These are phyloP conservation scores for Aphidius gifuensis DNA, from an alignment of 1,140 invertebrate species.

Conservation along the genomic window DNA sequence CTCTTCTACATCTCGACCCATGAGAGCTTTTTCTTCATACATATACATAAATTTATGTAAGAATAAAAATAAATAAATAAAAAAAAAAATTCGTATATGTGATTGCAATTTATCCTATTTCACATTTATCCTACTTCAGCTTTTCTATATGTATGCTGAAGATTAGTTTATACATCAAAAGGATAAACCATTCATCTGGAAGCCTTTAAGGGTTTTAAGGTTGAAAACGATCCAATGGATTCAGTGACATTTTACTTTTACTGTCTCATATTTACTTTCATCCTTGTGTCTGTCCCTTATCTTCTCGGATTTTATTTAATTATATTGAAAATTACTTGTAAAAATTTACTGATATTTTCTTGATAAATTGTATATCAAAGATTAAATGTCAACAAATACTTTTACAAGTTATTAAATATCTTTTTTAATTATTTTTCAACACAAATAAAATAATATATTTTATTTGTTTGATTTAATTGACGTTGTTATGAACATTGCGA, in stretches of 20 bases:
- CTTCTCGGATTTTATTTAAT: neutral
- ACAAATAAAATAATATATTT: no score
- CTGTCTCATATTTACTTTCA: neutral
- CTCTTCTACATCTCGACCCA: no score
- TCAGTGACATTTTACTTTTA: slow-evolving; percentile 1
- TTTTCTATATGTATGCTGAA: neutral
- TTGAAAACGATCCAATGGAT: slow-evolving; percentile 5
- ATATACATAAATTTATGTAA: neutral
- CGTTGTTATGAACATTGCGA: no score
- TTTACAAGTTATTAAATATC: no score
- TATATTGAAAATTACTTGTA: neutral
- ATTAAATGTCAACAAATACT: no score
- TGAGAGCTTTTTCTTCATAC: no score
- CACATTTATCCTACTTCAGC: no score
- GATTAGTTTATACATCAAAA: slow-evolving; percentile 17
- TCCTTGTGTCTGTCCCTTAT: neutral
- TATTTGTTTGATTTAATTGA: no score
- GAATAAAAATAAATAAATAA: neutral
- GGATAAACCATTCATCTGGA: slow-evolving; percentile 14
- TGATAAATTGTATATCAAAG: no score
- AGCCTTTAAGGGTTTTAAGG: slow-evolving; percentile 8
- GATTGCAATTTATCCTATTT: no score
- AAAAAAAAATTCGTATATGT: no score
- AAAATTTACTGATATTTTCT: neutral
- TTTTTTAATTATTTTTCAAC: no score